A percentile compares a stretch with the other conserved stretches of the same genome.
Conservation (phyloP, 2,797 vertebrate species). For the Trachurus trachurus region DNA sequence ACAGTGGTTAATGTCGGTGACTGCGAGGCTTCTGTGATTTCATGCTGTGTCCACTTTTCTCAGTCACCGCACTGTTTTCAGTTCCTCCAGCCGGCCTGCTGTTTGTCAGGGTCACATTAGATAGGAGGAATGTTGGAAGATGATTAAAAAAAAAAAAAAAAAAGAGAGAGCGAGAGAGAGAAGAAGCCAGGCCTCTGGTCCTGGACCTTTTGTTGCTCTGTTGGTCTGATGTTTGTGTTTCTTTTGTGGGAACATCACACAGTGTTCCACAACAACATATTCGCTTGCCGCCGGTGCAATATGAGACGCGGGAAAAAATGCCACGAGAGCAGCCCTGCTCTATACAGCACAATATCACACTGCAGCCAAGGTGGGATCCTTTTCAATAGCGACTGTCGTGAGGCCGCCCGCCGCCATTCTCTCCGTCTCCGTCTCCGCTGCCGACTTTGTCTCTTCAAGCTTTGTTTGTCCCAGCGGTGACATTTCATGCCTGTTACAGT, state of each 20-base stretch:
- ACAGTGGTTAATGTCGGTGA: constrained; percentile 23
- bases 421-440: constrained; percentile 13
- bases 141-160: not conserved
- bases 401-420: constrained; percentile 7
- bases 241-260: not conserved
- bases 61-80: constrained; percentile 40
- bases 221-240: constrained; percentile 10
- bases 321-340: constrained; percentile 1
- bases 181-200: not conserved
- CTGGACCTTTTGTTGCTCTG: constrained; percentile 24
- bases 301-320: not conserved
- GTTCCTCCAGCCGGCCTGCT: constrained; percentile 18
- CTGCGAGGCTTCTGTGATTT: constrained; percentile 34
- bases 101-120: constrained; percentile 43
- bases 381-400: constrained; percentile 7
- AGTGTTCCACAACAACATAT: not conserved
- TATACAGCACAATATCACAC: constrained; percentile 19
- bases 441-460: constrained; percentile 42
- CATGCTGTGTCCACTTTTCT: constrained; percentile 41
- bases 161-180: too few relatives aligned
- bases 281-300: not conserved
- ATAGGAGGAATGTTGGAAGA: constrained; percentile 25
- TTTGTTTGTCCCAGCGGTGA: constrained; percentile 66
- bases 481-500: constrained; percentile 72
- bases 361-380: not conserved